Evolutionary conservation across 1,140 invertebrate genomes (phyloP), one percentile per base, ranked within the genome.

Genomic region (Gerris buenoi): DNA sequence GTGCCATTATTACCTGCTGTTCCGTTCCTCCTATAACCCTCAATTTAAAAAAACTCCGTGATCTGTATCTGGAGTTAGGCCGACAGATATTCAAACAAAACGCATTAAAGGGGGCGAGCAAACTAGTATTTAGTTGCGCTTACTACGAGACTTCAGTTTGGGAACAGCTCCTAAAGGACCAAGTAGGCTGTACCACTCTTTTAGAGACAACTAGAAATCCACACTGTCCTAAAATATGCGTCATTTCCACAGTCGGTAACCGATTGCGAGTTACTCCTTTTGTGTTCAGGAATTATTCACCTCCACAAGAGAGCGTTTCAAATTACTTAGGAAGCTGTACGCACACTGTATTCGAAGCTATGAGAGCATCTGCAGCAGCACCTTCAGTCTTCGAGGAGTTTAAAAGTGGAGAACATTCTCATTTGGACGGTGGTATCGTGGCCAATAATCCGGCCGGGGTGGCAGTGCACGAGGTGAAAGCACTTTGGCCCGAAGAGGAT

Each of bases 381-480:
- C 94, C 94, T 1, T 90, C 89, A 0, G 95, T 94, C 79, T 97
- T 94, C 79, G 86, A 91, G 74, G 91, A 95, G 75, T 93, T 88
- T 73, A 81, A 83, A 71, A 77, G 89, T 18, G 85, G 85, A 64
- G 85, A 88, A 26, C 81, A 84, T 73, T 76, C 94, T 70, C 90
- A 93, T 76, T 88, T 93, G 85, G 89, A 90, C 79, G 88, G 87
- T 72, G 93, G 93, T n/a, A 84, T 95, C 70, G 78, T 95, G 73
- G 85, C 88, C 0, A 97, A 97, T 79, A 96, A 96, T 79, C 93
- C 93, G 0, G 88, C 91, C 14, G 88, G 89, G 1, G 84, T 96
- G 1, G 94, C 89, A 0, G 80, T 97, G 33, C 91, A 95, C 72
- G 94, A 97, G 78, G 87, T 89, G 0, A 85, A 85, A 72, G 81